Evolutionary conservation across 2,888 invertebrate species (phyloP).

Genomic region (Acanthosepion lycidas): DNA sequence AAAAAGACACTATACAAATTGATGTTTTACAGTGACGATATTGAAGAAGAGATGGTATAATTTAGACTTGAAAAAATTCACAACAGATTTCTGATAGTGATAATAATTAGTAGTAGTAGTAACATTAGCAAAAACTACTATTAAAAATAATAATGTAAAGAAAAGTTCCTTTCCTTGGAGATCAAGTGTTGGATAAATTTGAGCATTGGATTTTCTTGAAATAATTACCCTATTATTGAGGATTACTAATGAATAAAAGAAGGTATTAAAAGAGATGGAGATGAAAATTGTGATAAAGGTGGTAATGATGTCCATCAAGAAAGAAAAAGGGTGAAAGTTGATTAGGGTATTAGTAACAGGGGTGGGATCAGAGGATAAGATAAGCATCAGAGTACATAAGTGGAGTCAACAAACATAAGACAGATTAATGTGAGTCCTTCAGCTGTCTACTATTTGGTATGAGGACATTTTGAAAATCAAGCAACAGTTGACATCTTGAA

Average conservation of each 20-base stretch:
- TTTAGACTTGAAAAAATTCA: neutral
- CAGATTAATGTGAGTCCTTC: slow-evolving; percentile 15
- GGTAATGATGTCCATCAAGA: neutral
- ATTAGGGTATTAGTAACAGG: neutral
- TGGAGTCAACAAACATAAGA: neutral
- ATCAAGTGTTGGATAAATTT: neutral
- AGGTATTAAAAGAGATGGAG: neutral
- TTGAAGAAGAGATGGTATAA: neutral
- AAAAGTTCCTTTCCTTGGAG: slow-evolving; percentile 2
- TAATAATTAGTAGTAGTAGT: neutral
- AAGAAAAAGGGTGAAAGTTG: neutral
- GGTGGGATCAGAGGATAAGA: neutral
- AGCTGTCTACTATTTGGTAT: neutral
- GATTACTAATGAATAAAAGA: neutral
- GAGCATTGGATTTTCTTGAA: neutral
- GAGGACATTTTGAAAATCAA: neutral
- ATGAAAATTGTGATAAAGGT: neutral
- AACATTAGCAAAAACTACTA: neutral
- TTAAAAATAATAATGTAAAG: slow-evolving; percentile 21
- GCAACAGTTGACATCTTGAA: slow-evolving; percentile 4
- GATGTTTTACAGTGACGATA: neutral
- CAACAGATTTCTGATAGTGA: neutral
- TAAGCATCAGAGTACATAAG: neutral
- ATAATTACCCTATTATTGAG: neutral
- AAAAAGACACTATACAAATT: neutral